phyloP scores from a whole-genome alignment of 2,888 invertebrate genomes.

The Bugulina stolonifera region DNA sequence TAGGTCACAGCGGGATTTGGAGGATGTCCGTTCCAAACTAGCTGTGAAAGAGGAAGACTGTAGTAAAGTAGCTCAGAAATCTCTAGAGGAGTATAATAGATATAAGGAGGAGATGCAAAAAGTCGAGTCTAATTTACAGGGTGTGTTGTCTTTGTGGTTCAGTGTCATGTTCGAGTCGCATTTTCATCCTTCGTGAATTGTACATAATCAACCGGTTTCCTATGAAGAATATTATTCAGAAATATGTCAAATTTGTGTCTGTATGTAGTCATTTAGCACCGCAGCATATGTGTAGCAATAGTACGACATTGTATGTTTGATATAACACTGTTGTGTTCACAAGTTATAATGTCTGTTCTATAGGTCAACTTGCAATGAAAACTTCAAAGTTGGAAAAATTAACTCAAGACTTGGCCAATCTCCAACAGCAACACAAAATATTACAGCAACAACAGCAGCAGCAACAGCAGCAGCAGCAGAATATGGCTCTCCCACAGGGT shows the following conservation, averaged over 20 bases:
- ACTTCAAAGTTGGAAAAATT: neutral
- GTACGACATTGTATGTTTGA: too few species aligned
- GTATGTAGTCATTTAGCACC: too few species aligned
- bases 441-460: neutral
- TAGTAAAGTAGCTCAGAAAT: neutral
- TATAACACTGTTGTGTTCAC: too few species aligned
- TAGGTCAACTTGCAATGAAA: neutral
- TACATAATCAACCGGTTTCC: too few species aligned
- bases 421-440: neutral
- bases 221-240: too few species aligned
- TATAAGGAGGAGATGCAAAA: neutral
- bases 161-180: too few species aligned
- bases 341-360: neutral
- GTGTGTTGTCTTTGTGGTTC: too few species aligned
- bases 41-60: neutral
- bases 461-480: neutral
- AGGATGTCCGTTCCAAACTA: neutral
- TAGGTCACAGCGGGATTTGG: neutral
- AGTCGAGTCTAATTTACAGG: neutral
- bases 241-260: too few species aligned
- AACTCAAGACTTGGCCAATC: neutral
- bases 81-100: neutral
- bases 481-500: neutral
- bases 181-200: too few species aligned
- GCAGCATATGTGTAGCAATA: too few species aligned